phyloP scores from a whole-genome alignment of 2,888 invertebrate genomes.

The Orthosia incerta region DNA sequence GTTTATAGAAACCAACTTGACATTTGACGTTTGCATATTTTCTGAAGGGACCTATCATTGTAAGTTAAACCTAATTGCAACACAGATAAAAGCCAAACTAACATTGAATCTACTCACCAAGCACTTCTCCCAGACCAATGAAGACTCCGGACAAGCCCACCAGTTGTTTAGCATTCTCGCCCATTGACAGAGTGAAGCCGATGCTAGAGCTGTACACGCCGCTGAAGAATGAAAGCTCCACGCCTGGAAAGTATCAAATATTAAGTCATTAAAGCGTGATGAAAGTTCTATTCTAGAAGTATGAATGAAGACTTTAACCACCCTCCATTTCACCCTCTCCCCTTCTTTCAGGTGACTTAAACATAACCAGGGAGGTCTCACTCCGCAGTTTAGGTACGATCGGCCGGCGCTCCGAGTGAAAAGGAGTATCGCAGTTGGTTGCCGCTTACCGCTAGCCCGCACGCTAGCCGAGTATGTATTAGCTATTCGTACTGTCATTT shows the following conservation, averaged over 20 bases:
- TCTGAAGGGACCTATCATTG: background rate
- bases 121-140: slow-evolving; percentile 98
- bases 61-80: background rate
- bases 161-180: slow-evolving; percentile 95
- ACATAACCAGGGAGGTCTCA: no score
- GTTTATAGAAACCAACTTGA: background rate
- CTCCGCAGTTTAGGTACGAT: no score
- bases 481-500: no score
- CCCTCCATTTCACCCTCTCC: no score
- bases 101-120: slow-evolving; percentile 90
- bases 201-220: slow-evolving; percentile 98
- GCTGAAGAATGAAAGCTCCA: slow-evolving; percentile 98
- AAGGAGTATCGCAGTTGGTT: no score
- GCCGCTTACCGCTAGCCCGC: no score
- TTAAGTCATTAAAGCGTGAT: background rate
- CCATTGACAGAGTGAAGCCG: slow-evolving; percentile 95
- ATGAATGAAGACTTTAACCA: background rate
- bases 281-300: background rate
- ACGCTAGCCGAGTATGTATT: no score
- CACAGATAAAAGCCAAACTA: background rate
- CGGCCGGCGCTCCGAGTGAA: no score
- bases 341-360: no score
- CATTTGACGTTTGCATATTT: background rate
- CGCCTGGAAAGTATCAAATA: slow-evolving; percentile 90
- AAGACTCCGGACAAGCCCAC: slow-evolving; percentile 98